Evolutionary conservation across 2,797 vertebrate genomes (phyloP), one percentile per base, ranked within the genome.

Genomic region (Oryzias sinensis): DNA sequence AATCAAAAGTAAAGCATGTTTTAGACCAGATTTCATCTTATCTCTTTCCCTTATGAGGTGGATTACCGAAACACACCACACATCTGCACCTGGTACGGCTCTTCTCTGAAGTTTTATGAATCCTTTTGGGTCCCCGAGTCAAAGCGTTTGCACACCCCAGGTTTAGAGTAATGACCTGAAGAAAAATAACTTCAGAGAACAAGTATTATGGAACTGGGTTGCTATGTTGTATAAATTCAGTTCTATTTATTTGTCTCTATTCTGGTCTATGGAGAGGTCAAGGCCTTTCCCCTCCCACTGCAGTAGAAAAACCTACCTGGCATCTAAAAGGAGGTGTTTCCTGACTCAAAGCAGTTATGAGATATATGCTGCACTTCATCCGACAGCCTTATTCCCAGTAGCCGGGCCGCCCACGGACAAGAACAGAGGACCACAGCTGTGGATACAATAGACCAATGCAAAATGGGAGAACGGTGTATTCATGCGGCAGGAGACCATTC

Each of bases 331-430:
- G 72, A 80, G 68, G 69, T 75, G 81, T 63, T 74, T 67, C 59
- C 70, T 80, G 85, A 81, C 71, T 84, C 83, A 84, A 53, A 11
- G 60, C 47, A 27, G 71, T 64, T 82, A 72, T 62, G 79, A 85
- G 76, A 74, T 70, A 81, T 72, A 74, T 22, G 56, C 71, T 74
- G 62, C 72, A 69, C 68, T 74, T 70, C 70, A 72, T 69, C 76
- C 69, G 68, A 80, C 82, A 84, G 67, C 60, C 58, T 33, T 71
- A 70, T 77, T 81, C 79, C 72, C 79, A 25, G 66, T 49, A 59
- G 77, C 70, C 37, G 6, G 18, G 33, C 53, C 47, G 52, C 83
- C 72, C 76, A 78, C 80, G 13, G 70, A 59, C 56, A 58, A 56
- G 13, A 74, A 57, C 62, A 64, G 49, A 72, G 58, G 58, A 64